Percentiles rank a stretch among this genome's conserved stretches.
Conservation (phyloP, 2,113 vertebrate species). For the Epinephelus fuscoguttatus region DNA sequence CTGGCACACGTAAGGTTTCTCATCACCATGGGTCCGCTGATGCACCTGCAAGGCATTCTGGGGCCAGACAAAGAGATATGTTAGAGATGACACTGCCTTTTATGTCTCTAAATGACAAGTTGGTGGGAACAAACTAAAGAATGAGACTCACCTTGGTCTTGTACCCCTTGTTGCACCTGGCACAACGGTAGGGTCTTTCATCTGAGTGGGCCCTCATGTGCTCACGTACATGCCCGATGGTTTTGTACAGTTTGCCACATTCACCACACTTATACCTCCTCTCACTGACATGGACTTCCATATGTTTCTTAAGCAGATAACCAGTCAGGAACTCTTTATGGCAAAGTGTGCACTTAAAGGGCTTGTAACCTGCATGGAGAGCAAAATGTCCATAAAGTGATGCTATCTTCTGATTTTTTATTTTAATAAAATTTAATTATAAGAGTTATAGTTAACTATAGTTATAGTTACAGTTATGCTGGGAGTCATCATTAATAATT, state of each 20-base stretch:
- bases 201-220: slow-evolving; percentile 96
- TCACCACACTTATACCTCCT: slow-evolving; percentile 96
- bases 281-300: slow-evolving; percentile 93
- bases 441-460: not conserved
- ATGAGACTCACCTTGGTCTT: slow-evolving; percentile 92
- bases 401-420: not conserved
- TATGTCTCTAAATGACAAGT: not conserved
- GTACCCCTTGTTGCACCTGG: slow-evolving; percentile 93
- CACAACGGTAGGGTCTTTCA: slow-evolving; percentile 92
- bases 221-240: slow-evolving; percentile 94
- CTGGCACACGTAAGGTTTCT: slow-evolving; percentile 93
- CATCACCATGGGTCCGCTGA: slow-evolving; percentile 93
- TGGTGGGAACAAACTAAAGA: not conserved
- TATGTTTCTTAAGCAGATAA: slow-evolving; percentile 96
- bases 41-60: slow-evolving; percentile 98
- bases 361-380: slow-evolving; percentile 87
- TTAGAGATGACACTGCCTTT: not conserved
- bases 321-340: slow-evolving; percentile 96
- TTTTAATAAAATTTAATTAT: not conserved
- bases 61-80: not conserved
- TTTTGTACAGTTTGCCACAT: slow-evolving; percentile 98
- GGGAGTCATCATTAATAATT: not conserved
- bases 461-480: not conserved
- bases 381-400: not conserved
- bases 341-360: slow-evolving; percentile 91